Conservation (phyloP, 1,140 invertebrate species). For the Diabrotica virgifera region DNA sequence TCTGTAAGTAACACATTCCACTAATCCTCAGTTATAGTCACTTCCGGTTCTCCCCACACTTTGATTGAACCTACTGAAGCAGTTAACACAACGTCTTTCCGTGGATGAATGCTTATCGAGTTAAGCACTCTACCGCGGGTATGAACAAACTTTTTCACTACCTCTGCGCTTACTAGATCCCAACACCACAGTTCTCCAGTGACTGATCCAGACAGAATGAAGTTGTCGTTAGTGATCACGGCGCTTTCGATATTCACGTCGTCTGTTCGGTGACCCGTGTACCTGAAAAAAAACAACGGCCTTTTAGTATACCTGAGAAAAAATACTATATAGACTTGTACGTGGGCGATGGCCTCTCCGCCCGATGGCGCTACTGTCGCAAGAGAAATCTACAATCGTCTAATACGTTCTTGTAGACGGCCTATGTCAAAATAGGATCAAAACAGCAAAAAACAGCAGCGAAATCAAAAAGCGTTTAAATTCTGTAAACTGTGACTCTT, state of each 20-base stretch:
- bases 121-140: conserved; percentile 56
- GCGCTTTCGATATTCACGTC: conserved; percentile 85
- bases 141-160: conserved; percentile 54
- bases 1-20: not conserved
- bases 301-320: conserved; percentile 15
- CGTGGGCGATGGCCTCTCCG: no score
- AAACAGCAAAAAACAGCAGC: no score
- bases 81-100: conserved; percentile 62
- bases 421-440: no score
- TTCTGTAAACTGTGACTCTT: no score
- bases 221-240: conserved; percentile 76
- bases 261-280: conserved; percentile 72
- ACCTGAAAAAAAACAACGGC: conserved; percentile 52
- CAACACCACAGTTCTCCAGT: conserved; percentile 83
- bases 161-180: conserved; percentile 76
- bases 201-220: conserved; percentile 83
- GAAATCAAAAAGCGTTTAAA: no score
- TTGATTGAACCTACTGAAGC: conserved; percentile 65
- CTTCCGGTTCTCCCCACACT: conserved; percentile 47
- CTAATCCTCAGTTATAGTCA: not conserved
- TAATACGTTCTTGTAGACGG: no score
- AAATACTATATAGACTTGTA: no score
- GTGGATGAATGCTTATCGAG: conserved; percentile 72
- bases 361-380: no score
- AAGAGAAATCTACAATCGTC: no score